Conservation (phyloP, 2,113 vertebrate genomes). For the Pimephales promelas region DNA sequence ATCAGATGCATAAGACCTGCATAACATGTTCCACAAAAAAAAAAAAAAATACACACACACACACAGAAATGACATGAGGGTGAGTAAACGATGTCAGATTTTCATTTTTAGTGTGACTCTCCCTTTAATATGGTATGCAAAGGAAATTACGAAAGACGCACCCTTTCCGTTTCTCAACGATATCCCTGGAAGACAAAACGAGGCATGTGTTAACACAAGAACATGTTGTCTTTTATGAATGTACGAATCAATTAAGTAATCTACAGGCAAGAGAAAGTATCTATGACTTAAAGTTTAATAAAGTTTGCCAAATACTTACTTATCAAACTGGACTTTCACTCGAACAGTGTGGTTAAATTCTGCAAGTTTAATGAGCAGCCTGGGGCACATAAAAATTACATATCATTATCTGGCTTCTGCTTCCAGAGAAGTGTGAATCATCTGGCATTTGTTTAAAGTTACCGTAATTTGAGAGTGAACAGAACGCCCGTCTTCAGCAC, state of each 20-base stretch:
- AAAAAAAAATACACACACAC: no score
- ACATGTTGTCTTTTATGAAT: background rate
- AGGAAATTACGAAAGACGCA: conserved; percentile 59
- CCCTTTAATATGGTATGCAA: background rate
- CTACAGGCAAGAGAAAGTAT: background rate
- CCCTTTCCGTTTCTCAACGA: conserved; percentile 93
- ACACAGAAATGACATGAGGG: no score
- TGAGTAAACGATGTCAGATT: background rate
- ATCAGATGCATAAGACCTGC: no score
- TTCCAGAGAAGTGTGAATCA: background rate
- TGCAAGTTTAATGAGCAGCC: conserved; percentile 91
- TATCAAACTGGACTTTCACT: conserved; percentile 93
- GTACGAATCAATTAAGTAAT: background rate
- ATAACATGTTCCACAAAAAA: no score
- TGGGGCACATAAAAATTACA: conserved; percentile 56
- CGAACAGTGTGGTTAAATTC: conserved; percentile 96
- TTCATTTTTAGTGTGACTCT: background rate
- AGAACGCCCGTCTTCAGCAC: conserved; percentile 95
- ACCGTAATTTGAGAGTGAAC: conserved; percentile 95
- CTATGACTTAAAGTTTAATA: background rate
- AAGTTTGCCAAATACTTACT: conserved; percentile 77
- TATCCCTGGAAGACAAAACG: conserved; percentile 78
- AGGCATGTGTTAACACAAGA: background rate
- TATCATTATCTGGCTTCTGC: no score
- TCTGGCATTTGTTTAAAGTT: background rate